phyloP scores from a whole-genome alignment of 53 echinoderm and acorn worm species.

The Luidia sarsii region DNA sequence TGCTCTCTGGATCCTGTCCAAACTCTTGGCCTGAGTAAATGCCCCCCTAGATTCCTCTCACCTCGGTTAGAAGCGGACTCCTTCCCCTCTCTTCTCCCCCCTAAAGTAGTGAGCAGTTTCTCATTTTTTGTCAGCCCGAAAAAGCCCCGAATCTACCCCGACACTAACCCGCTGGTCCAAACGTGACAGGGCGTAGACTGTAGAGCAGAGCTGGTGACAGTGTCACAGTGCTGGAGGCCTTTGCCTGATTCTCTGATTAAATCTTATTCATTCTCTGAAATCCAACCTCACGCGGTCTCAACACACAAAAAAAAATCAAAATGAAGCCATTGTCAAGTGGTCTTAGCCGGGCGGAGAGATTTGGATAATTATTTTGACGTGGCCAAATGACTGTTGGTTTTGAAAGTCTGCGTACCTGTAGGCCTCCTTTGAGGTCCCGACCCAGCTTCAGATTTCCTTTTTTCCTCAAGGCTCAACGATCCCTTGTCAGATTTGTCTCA shows the following conservation, averaged over 20 bases:
- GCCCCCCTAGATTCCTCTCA: slow-evolving; percentile 31
- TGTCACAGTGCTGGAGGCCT: slow-evolving; percentile 18
- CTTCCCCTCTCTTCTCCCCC: not conserved
- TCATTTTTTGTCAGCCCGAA: slow-evolving; percentile 1
- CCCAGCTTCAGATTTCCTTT: not conserved
- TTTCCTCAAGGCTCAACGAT: not conserved
- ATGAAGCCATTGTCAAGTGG: too few relatives aligned
- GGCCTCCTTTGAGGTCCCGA: not conserved
- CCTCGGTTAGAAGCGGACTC: slow-evolving; percentile 16
- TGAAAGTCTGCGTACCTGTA: not conserved
- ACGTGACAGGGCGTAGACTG: slow-evolving; percentile 3
- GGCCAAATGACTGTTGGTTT: slow-evolving; percentile 41
- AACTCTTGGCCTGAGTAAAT: not conserved
- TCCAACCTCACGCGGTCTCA: slow-evolving; percentile 10
- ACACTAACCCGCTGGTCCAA: too few relatives aligned
- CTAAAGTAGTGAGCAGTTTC: not conserved
- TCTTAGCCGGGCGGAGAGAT: slow-evolving; percentile 2
- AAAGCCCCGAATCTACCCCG: not conserved
- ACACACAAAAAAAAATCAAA: too few relatives aligned
- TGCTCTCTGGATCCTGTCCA: slow-evolving; percentile 20
- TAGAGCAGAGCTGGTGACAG: not conserved
- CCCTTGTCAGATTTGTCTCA: not conserved
- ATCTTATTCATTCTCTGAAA: slow-evolving; percentile 19
- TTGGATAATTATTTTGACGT: slow-evolving; percentile 40
- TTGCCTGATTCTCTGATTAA: slow-evolving; percentile 27